Base-by-base conservation (phyloP, 2,888 invertebrate species). In the Odontothrips loti region DNA sequence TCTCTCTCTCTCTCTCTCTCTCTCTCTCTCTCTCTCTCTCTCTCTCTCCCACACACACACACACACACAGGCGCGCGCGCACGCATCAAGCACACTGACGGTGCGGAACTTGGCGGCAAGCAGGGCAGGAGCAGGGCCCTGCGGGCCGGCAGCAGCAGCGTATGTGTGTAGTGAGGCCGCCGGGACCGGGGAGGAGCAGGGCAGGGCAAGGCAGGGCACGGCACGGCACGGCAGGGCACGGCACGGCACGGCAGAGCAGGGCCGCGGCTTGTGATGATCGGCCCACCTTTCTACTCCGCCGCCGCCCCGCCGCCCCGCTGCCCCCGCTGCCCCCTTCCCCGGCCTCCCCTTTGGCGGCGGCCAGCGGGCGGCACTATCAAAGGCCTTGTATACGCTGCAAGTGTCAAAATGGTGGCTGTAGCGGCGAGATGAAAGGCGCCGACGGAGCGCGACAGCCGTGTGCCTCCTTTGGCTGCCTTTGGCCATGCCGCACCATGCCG, bases 341-440 rank as follows among this genome's bases (percentile, higher is more conserved):
- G 68, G 23, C 68, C 68, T 75, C 68, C 68, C 68, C 68, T 75
- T 75, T 75, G 68, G 68, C 68, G 68, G 68, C 68, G 68, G 23
- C 68, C 68, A 68, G 68, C 68, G 68, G 68, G 68, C 68, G 68
- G 68, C 68, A 75, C 68, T 75, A 75, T 75, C 68, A 75, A 75
- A 75, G 68, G 68, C 68, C 68, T 75, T 75, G 68, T 75, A 75
- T 75, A 75, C 68, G 68, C 68, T 75, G 68, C 68, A 75, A 75
- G 68, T 75, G 68, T 75, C 68, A 75, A 75, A 75, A 75, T 75
- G 68, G 68, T 75, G 68, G 68, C 68, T 75, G 68, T 75, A 27
- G 27, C 68, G 68, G 68, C 68, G 68, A 75, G 68, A 75, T 75
- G 68, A 75, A 75, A 75, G 68, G 68, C 68, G 68, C 68, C 68